Evolutionary conservation across 2,888 invertebrate species (phyloP).

Genomic region (Andrena flavipes): DNA sequence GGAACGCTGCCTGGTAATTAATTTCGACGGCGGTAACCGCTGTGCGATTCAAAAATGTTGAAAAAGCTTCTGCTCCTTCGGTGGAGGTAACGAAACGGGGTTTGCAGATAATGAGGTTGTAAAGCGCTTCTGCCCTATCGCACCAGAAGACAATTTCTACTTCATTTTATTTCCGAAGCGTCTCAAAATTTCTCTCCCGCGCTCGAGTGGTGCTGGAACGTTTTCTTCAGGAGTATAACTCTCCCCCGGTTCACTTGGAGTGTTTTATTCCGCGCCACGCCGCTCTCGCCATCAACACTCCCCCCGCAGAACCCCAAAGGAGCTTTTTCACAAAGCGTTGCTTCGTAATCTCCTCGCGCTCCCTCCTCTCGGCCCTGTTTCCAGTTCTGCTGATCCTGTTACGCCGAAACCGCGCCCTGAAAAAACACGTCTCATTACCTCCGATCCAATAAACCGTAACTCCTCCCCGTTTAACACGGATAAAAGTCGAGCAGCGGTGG

Average conservation of each 20-base stretch:
- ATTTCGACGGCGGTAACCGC: slow-evolving; percentile 2
- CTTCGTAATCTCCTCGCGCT: background rate
- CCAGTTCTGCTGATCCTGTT: background rate
- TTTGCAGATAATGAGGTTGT: too few relatives aligned
- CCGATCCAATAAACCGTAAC: slow-evolving; percentile 15
- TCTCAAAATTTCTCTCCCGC: slow-evolving; percentile 4
- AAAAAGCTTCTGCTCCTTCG: background rate
- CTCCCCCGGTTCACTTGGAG: background rate
- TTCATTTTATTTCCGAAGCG: slow-evolving; percentile 1
- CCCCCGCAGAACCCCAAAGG: background rate
- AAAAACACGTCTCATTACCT: slow-evolving; percentile 21
- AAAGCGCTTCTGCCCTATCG: too few relatives aligned
- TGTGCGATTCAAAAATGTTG: slow-evolving; percentile 12
- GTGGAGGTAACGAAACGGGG: too few relatives aligned
- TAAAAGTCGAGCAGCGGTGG: slow-evolving; percentile 17
- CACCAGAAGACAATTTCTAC: too few relatives aligned
- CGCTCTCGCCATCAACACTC: background rate
- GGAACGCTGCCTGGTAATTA: slow-evolving; percentile 32
- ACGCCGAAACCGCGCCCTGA: background rate
- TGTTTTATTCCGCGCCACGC: slow-evolving; percentile 1
- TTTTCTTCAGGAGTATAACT: slow-evolving; percentile 4
- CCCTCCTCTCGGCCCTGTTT: background rate
- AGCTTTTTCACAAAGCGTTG: background rate
- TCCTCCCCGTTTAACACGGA: background rate
- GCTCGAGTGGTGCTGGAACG: background rate